These are phyloP conservation scores for Orthosia incerta DNA, from an alignment of 2,888 invertebrate species.

Conservation along the genomic window DNA sequence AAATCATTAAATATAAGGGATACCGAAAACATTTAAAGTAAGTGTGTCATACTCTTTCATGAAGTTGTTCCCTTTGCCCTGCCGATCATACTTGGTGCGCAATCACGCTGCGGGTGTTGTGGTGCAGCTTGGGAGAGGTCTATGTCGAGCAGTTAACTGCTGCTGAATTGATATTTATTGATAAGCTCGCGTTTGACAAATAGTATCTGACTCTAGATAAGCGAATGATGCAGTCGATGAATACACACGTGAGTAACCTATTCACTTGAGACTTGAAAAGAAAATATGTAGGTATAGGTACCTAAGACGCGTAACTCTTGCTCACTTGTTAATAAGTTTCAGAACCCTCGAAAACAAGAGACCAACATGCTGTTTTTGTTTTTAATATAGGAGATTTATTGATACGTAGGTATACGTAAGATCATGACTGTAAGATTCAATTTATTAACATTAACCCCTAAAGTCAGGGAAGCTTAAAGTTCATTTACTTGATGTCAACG, in stretches of 20 bases:
- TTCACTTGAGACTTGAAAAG: background rate
- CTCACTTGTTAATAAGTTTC: background rate
- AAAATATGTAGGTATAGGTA: background rate
- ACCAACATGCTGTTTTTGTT: too few species aligned
- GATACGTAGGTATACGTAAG: background rate
- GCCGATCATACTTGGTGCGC: too few species aligned
- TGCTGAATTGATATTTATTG: background rate
- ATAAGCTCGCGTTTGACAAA: background rate
- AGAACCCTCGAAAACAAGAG: background rate
- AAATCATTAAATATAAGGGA: too few species aligned
- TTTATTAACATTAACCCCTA: conserved; percentile 49
- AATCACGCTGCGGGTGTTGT: too few species aligned
- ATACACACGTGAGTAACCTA: too few species aligned
- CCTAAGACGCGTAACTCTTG: background rate
- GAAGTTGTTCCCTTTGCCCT: too few species aligned
- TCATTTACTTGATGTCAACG: conserved; percentile 71
- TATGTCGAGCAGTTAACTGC: too few species aligned
- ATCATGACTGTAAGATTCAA: conserved; percentile 35
- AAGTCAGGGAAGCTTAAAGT: conserved; percentile 63
- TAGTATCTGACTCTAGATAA: too few species aligned
- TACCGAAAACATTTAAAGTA: too few species aligned
- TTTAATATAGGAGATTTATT: conserved; percentile 13
- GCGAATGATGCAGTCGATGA: too few species aligned
- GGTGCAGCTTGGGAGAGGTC: too few species aligned
- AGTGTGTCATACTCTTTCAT: too few species aligned